A percentile compares a stretch with the other conserved stretches of the same genome.
These are phyloP conservation scores for Falco rusticolus DNA, from an alignment of 2,797 vertebrate genomes.

Conservation along the genomic window DNA sequence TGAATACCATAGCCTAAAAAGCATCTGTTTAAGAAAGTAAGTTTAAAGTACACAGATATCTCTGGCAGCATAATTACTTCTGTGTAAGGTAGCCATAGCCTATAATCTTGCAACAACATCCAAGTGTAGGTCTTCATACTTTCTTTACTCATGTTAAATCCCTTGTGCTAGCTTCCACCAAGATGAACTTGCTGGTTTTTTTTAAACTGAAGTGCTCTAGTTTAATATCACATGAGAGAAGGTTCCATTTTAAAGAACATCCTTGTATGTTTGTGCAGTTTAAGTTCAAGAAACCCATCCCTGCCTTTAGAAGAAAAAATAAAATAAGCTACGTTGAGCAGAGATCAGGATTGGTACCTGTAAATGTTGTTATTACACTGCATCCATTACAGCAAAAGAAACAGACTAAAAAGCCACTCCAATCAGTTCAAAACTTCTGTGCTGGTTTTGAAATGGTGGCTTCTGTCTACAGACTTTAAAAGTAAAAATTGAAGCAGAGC, in stretches of 20 bases:
- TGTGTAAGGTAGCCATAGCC: slow-evolving; percentile 77
- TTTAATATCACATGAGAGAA: slow-evolving; percentile 80
- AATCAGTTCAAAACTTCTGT: slow-evolving; percentile 82
- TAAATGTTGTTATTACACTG: slow-evolving; percentile 87
- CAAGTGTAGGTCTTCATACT: slow-evolving; percentile 63
- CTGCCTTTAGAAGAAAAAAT: slow-evolving; percentile 58
- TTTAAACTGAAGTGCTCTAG: slow-evolving; percentile 85
- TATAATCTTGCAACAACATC: slow-evolving; percentile 65
- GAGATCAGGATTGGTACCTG: slow-evolving; percentile 86
- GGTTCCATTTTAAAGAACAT: slow-evolving; percentile 73
- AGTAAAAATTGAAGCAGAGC: slow-evolving; percentile 80
- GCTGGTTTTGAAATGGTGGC: slow-evolving; percentile 83
- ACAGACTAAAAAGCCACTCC: slow-evolving; percentile 80
- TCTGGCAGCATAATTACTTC: slow-evolving; percentile 53
- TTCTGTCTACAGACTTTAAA: slow-evolving; percentile 77
- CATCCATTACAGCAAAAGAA: slow-evolving; percentile 84
- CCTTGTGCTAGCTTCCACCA: slow-evolving; percentile 77
- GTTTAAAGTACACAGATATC: slow-evolving; percentile 68
- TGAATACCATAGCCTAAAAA: slow-evolving; percentile 26
- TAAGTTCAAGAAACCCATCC: slow-evolving; percentile 80
- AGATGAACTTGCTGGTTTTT: slow-evolving; percentile 71
- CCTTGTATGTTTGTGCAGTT: slow-evolving; percentile 83
- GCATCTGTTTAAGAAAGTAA: slow-evolving; percentile 43
- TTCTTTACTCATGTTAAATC: slow-evolving; percentile 55
- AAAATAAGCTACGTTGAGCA: slow-evolving; percentile 81